A percentile compares a stretch with the other conserved stretches of the same genome.
Evolutionary conservation across 1,140 invertebrate species (phyloP).

Genomic region (Diprion similis): DNA sequence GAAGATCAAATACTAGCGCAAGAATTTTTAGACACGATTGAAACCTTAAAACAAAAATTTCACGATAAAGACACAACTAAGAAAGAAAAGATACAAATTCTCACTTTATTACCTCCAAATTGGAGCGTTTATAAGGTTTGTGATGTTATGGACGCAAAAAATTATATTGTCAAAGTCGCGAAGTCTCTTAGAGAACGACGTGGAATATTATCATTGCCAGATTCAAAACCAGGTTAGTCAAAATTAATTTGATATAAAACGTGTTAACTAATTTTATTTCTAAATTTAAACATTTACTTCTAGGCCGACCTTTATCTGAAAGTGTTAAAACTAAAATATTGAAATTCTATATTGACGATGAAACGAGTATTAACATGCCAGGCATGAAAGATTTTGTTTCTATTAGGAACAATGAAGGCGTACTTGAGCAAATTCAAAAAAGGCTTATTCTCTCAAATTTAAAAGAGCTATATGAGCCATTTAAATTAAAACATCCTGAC

Average conservation of each 20-base stretch:
- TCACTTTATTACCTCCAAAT: background rate
- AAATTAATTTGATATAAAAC: too few species aligned
- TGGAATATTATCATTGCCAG: too few species aligned
- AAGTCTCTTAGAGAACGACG: too few species aligned
- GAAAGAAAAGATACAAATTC: conserved; percentile 9
- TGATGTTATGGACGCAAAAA: background rate
- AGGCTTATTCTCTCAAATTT: conserved; percentile 10
- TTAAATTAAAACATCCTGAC: conserved; percentile 17
- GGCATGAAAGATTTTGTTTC: conserved; percentile 24
- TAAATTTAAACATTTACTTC: too few species aligned
- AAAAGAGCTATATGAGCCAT: background rate
- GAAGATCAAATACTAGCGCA: too few species aligned
- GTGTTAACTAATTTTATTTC: too few species aligned
- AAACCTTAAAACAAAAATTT: too few species aligned
- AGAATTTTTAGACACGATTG: too few species aligned
- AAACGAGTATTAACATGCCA: conserved; percentile 12
- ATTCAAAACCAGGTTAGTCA: too few species aligned
- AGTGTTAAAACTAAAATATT: background rate
- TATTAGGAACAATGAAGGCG: conserved; percentile 13
- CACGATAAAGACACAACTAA: background rate
- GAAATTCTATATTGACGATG: background rate
- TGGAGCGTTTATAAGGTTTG: background rate
- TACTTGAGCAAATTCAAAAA: conserved; percentile 17
- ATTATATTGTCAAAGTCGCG: too few species aligned
- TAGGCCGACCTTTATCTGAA: too few species aligned